Evolutionary conservation across 2,888 invertebrate species (phyloP), one percentile per base, ranked within the genome.

Genomic region (Lydus trimaculatus): DNA sequence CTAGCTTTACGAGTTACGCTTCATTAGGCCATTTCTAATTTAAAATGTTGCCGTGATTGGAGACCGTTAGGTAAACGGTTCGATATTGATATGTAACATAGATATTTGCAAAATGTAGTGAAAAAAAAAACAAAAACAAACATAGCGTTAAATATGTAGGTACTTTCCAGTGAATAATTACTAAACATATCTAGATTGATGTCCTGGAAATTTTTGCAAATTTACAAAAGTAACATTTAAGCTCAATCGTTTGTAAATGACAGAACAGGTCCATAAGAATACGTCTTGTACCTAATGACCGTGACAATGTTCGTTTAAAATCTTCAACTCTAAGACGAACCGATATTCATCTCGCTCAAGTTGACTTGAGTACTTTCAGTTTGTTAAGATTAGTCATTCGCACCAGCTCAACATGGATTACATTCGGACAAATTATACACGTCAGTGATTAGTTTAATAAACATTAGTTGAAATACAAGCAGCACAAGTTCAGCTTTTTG

Each of bases 371-470:
- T 77, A 75, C 76, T 77, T 78, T n/a, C 81, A 81, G 81, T 84
- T 83, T 83, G 83, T 84, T 83, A 83, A 82, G 84, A 84, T 84
- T 84, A 84, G 81, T 80, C 79, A 79, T 79, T 80, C 74, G 75
- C 76, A 72, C 78, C 77, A 48, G 43, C 69, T 65, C 77, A 76
- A 77, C 43, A 75, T 78, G 81, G 81, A 81, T 83, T 81, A 81
- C 78, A 82, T 77, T 80, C 76, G 80, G 80, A 82, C 82, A 81
- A 83, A 84, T 84, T 83, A 84, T 83, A 77, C 80, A 79, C 80
- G 80, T 82, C 82, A 81, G 79, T 80, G 82, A 84, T 84, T 83
- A 83, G 81, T 81, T 81, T 81, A 82, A 83, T 83, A 81, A 82
- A 81, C 81, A 82, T 81, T 81, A 79, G 79, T 81, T 76, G 66